Evolutionary conservation across 2,797 vertebrate genomes (phyloP), one percentile per base, ranked within the genome.

Genomic region (Gorsachius magnificus): DNA sequence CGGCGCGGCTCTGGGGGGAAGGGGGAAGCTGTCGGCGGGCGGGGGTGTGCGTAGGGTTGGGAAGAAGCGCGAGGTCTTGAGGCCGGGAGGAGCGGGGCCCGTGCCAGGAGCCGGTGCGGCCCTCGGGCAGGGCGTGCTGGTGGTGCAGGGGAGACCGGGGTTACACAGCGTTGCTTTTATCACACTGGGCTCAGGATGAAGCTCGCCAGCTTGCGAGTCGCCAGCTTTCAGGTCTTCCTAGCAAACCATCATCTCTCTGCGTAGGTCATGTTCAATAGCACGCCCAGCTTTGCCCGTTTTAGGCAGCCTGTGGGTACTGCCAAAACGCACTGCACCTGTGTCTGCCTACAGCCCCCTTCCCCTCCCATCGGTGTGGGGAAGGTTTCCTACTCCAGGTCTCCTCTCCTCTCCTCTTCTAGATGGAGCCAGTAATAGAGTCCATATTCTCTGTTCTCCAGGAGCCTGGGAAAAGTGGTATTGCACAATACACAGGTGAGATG

Each of bases 61-160:
- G 51, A 24, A 43, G 33, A 24, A 74, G 43, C 5, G 1, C 3
- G 16, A 64, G 38, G 29, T 5, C 16, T 5, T 29, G 16, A 24
- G 50, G 14, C 2, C 14, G 71, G 2, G 6, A 2, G 16, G 13
- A 25, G 43, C 1, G 24, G 13, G 22, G 0, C 0, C 2, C 1
- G 24, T 6, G 38, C 25, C 13, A 5, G 29, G 38, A 41, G 38
- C 38, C 38, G 38, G 38, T 41, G 38, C 38, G 38, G 38, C 38
- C 38, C 38, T 41, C 38, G 38, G 38, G 38, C 38, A 12, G 18
- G 8, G 6, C 26, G 25, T 7, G 25, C 7, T 4, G 20, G 24
- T 5, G 43, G 6, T 31, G 6, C 5, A 11, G 0, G 46, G 41
- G 26, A 43, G 15, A 1, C 0, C 1, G 25, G 31, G 41, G 9